A percentile compares a stretch with the other conserved stretches of the same genome.
Evolutionary conservation across 2,113 vertebrate genomes (phyloP).

Genomic region (Orcinus orca): DNA sequence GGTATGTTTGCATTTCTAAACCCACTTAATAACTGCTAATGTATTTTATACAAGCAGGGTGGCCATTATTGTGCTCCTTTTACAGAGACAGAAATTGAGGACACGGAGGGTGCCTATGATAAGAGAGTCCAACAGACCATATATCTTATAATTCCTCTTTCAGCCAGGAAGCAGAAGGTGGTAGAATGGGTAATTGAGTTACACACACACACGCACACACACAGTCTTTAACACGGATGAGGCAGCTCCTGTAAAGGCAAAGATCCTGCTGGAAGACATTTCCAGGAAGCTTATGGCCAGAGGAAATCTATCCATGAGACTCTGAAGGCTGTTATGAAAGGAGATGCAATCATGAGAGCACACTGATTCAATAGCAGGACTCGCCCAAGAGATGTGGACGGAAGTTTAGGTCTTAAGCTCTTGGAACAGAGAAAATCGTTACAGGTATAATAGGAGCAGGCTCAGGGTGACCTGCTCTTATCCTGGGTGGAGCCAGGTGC

Average conservation of each 20-base stretch:
- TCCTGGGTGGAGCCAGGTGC: not conserved
- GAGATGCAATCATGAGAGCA: not conserved
- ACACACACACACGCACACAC: not conserved
- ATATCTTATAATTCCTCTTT: not conserved
- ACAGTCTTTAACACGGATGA: not conserved
- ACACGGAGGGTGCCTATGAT: not conserved
- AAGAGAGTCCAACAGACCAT: not conserved
- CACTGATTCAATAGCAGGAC: not conserved
- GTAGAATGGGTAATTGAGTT: not conserved
- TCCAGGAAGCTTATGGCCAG: not conserved
- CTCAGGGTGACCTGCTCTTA: not conserved
- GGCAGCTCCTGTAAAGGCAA: not conserved
- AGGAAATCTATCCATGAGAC: not conserved
- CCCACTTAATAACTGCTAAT: not conserved
- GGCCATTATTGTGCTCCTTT: not conserved
- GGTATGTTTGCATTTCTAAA: not conserved
- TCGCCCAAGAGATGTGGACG: not conserved
- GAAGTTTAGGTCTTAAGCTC: not conserved
- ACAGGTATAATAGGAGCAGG: not conserved
- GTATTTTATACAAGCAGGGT: not conserved
- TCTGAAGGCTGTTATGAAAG: not conserved
- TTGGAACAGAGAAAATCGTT: not conserved
- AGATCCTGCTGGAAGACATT: not conserved
- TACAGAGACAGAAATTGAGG: not conserved
- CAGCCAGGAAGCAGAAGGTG: not conserved